These are phyloP conservation scores for Phrynosoma platyrhinos DNA, from an alignment of 2,113 vertebrate species.

Conservation along the genomic window DNA sequence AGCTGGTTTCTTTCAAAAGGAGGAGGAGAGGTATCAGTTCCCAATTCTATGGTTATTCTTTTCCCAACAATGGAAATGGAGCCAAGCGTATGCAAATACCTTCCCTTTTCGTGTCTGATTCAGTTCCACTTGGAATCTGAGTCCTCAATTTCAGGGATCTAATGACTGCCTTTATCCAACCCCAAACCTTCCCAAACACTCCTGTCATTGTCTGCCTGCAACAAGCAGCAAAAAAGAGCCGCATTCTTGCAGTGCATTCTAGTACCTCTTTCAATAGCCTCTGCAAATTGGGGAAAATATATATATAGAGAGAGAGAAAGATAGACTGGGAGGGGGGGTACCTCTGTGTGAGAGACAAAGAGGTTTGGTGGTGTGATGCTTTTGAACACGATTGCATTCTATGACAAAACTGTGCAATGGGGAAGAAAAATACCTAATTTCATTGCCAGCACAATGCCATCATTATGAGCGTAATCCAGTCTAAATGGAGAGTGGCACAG, in stretches of 20 bases:
- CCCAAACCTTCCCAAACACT: not conserved
- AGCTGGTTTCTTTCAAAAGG: no score
- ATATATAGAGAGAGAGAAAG: no score
- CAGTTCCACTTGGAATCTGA: not conserved
- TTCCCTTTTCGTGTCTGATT: not conserved
- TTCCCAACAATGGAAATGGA: not conserved
- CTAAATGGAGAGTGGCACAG: constrained; percentile 61
- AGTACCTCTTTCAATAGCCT: constrained; percentile 41
- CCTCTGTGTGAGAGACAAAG: constrained; percentile 23
- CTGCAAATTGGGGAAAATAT: no score
- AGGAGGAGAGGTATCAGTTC: no score
- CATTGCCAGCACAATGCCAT: constrained; percentile 55
- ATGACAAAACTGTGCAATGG: constrained; percentile 41
- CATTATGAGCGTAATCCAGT: constrained; percentile 61
- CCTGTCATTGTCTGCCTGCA: not conserved
- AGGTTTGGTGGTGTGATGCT: constrained; percentile 12
- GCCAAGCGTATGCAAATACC: not conserved
- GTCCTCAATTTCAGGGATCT: not conserved
- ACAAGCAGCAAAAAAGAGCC: constrained; percentile 11
- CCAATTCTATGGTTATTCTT: no score
- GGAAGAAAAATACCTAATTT: constrained; percentile 56
- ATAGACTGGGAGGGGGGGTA: constrained; percentile 30
- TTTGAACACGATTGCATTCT: constrained; percentile 59
- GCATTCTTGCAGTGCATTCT: not conserved
- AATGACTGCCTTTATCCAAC: not conserved